These are phyloP conservation scores for Chionoecetes opilio DNA, from an alignment of 1,140 invertebrate genomes.

Conservation along the genomic window DNA sequence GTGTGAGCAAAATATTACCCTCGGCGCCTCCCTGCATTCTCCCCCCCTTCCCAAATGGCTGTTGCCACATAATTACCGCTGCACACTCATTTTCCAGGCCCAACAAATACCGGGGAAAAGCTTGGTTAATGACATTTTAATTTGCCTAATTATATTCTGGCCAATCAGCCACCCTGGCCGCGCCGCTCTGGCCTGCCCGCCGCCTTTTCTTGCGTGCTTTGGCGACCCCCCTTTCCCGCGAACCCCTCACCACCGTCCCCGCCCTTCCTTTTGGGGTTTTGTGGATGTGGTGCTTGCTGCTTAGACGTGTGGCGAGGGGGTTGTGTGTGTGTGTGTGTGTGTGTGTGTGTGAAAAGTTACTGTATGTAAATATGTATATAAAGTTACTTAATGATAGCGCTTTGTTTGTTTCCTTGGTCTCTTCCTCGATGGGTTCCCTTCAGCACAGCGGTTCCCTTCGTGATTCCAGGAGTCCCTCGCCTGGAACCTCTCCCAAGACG, in stretches of 20 bases:
- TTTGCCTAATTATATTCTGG: conserved; percentile 68
- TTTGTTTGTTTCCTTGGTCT: too few relatives aligned
- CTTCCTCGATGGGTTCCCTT: too few relatives aligned
- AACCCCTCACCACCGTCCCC: too few relatives aligned
- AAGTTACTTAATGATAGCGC: too few relatives aligned
- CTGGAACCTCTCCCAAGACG: too few relatives aligned
- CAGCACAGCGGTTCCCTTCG: too few relatives aligned
- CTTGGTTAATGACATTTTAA: conserved; percentile 64
- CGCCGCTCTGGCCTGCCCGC: not conserved
- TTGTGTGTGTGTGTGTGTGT: conserved; percentile 1
- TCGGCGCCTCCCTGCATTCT: not conserved
- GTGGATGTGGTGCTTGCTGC: not conserved
- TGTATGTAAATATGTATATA: too few relatives aligned
- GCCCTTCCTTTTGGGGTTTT: not conserved
- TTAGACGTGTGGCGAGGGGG: not conserved
- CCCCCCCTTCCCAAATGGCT: conserved; percentile 45
- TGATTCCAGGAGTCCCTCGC: too few relatives aligned
- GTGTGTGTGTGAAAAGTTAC: conserved; percentile 37
- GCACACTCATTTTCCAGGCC: conserved; percentile 58
- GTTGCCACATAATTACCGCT: conserved; percentile 62
- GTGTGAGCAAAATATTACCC: conserved; percentile 34
- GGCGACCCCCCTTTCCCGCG: too few relatives aligned
- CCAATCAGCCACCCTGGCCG: conserved; percentile 62
- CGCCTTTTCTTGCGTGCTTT: conserved; percentile 38
- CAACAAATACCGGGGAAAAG: conserved; percentile 62